phyloP scores from a whole-genome alignment of 2,888 invertebrate species.

The Amphipyra berbera region DNA sequence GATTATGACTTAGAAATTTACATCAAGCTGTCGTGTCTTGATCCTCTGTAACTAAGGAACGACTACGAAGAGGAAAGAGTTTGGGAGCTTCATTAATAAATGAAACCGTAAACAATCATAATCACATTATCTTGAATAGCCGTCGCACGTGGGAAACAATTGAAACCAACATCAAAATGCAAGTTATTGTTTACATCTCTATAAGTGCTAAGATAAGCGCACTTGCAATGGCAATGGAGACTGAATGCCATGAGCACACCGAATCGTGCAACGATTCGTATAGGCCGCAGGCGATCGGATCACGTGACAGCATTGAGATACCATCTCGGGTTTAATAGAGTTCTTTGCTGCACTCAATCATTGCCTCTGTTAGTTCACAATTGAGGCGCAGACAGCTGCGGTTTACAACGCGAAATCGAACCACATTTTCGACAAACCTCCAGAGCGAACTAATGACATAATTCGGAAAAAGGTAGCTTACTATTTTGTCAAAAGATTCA shows the following conservation, averaged over 20 bases:
- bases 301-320: constrained; percentile 82
- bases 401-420: constrained; percentile 48
- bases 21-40: not conserved
- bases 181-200: constrained; percentile 28
- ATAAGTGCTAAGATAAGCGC: not conserved
- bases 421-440: constrained; percentile 23
- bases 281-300: constrained; percentile 77
- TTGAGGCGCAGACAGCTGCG: constrained; percentile 61
- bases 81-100: constrained; percentile 9
- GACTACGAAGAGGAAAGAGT: not conserved
- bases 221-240: constrained; percentile 54
- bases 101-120: constrained; percentile 20
- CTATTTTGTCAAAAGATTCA: constrained; percentile 21
- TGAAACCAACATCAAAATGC: constrained; percentile 16
- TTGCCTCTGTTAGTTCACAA: constrained; percentile 69
- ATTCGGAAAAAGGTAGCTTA: constrained; percentile 23
- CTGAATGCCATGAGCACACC: constrained; percentile 57
- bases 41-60: not conserved
- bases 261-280: constrained; percentile 65
- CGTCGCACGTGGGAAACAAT: constrained; percentile 27
- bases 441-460: constrained; percentile 30
- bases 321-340: constrained; percentile 83
- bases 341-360: constrained; percentile 83
- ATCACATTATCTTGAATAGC: constrained; percentile 18
- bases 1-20: not conserved